Evolutionary conservation across 2,888 invertebrate genomes (phyloP).

Genomic region (Lasioglossum morio): DNA sequence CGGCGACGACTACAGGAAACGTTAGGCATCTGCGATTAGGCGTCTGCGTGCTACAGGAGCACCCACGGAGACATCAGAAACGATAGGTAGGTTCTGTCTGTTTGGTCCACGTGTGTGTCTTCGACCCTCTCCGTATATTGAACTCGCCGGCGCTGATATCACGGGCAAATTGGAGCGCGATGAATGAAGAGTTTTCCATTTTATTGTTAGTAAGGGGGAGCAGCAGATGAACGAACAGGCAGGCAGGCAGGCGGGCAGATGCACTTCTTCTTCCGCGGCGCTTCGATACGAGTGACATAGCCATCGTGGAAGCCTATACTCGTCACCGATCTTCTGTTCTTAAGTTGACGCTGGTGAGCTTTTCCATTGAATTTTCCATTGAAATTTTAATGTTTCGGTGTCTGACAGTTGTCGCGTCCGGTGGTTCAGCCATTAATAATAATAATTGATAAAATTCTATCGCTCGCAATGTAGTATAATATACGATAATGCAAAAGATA

Average conservation of each 20-base stretch:
- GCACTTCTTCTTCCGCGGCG: background rate
- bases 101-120: background rate
- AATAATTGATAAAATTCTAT: no score
- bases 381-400: no score
- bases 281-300: background rate
- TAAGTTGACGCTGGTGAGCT: background rate
- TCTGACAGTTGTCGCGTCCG: no score
- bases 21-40: constrained; percentile 24
- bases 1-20: constrained; percentile 31
- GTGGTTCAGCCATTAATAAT: no score
- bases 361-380: no score
- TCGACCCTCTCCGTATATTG: background rate
- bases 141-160: constrained; percentile 17
- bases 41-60: constrained; percentile 1
- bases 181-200: constrained; percentile 26
- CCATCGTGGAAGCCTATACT: background rate
- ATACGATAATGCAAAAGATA: no score
- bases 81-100: background rate
- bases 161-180: constrained; percentile 33
- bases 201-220: background rate
- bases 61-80: constrained; percentile 38
- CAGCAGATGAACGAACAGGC: background rate
- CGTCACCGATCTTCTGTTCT: background rate
- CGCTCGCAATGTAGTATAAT: no score
- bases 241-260: background rate